Base-by-base conservation (phyloP, 2,888 invertebrate genomes). In the Mythimna vitellina region DNA sequence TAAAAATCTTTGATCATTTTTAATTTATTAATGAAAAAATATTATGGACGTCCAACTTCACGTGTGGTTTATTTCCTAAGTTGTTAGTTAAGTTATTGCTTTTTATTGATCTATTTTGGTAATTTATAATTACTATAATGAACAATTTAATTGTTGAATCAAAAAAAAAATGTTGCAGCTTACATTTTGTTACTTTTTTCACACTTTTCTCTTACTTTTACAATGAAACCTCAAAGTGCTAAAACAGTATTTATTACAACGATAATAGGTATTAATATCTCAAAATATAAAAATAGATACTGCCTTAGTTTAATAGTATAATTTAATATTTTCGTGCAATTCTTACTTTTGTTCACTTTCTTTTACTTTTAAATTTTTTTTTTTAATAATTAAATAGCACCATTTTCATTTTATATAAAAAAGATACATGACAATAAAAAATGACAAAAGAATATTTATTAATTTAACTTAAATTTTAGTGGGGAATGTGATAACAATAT, bases 401-500 rank as follows among this genome's bases (percentile, higher is more conserved):
- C 65, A 70, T 63, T 76, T 70, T 73, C 35, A 51, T 67, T 65
- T 70, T 73, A 73, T 65, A 35, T 60, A 65, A 58, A 61, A 72
- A 70, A 35, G 51, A 66, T 62, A 76, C 77, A 78, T 81, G 83
- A 83, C 80, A 83, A 83, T 83, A 81, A 79, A 82, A 79, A 84
- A 85, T 86, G 82, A 83, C 70, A 65, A 83, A 86, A 85, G 78
- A 78, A 82, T 71, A 78, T 70, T 80, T 68, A 66, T 78, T 81
- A 84, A 78, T 81, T 78, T 76, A 72, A 73, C 46, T 83, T 83
- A 65, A 65, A 78, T 75, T 82, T 73, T 78, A 74, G 73, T 86
- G 90, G 87, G 82, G 81, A 88, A 88, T 86, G 81, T 86, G 90
- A 83, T 89, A 88, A 86, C 73, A 73, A 75, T 76, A 83, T 85